Conservation (phyloP, 2,888 invertebrate genomes). For the Blastobasis adustella region DNA sequence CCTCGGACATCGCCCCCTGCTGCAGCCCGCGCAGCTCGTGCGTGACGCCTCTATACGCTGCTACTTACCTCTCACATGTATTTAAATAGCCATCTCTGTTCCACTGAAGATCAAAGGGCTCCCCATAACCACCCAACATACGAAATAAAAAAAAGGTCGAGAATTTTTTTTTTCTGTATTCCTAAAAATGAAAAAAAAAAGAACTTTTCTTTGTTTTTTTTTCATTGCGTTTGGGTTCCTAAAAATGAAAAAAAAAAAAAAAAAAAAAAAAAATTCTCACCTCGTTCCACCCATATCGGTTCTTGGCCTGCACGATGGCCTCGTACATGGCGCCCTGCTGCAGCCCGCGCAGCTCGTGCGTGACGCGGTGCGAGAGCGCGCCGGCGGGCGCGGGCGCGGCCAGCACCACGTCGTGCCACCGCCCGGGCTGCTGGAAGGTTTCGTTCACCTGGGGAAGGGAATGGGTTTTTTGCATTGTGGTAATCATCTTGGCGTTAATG, state of each 20-base stretch:
- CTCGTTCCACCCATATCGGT: constrained; percentile 84
- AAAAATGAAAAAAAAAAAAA: background rate
- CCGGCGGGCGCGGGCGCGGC: constrained; percentile 58
- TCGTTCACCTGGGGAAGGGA: constrained; percentile 76
- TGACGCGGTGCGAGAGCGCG: constrained; percentile 66
- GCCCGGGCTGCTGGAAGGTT: constrained; percentile 80
- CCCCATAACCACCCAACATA: too few relatives aligned
- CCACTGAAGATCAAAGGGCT: too few relatives aligned
- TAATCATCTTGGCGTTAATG: too few relatives aligned
- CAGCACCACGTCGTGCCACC: constrained; percentile 80
- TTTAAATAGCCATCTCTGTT: too few relatives aligned
- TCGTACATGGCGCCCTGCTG: constrained; percentile 81
- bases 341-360: constrained; percentile 78
- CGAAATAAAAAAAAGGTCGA: too few relatives aligned
- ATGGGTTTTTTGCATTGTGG: too few relatives aligned
- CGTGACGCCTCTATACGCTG: constrained; percentile 52
- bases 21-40: constrained; percentile 78
- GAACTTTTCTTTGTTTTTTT: too few relatives aligned
- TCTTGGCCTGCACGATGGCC: constrained; percentile 83
- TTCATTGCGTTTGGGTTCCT: too few relatives aligned
- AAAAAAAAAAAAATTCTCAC: constrained; percentile 30
- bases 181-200: too few relatives aligned
- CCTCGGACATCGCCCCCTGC: constrained; percentile 81
- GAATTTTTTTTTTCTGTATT: too few relatives aligned
- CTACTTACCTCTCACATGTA: too few relatives aligned